phyloP scores from a whole-genome alignment of 1,140 invertebrate species.

The Hermetia illucens region DNA sequence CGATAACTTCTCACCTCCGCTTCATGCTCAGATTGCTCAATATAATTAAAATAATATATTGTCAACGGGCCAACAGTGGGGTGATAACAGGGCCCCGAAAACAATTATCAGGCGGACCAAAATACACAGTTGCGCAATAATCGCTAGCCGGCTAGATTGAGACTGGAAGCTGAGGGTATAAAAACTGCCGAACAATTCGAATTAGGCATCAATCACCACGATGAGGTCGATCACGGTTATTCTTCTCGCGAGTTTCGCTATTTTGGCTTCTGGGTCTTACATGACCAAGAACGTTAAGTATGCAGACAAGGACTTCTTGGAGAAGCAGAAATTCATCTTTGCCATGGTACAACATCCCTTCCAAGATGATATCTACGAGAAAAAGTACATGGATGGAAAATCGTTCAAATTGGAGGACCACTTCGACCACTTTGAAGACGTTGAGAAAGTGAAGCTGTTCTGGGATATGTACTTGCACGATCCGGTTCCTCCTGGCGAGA shows the following conservation, averaged over 20 bases:
- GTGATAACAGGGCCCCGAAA: no score
- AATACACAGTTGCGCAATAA: no score
- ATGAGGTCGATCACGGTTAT: background rate
- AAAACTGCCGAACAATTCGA: no score
- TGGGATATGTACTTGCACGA: constrained; percentile 25
- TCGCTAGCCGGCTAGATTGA: no score
- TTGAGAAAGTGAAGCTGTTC: constrained; percentile 30
- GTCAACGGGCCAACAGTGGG: no score
- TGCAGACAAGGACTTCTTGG: constrained; percentile 32
- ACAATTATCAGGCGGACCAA: no score
- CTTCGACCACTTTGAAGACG: constrained; percentile 26
- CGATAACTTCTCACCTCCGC: no score
- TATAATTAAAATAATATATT: no score
- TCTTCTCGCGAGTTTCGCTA: constrained; percentile 11
- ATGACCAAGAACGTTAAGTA: constrained; percentile 18
- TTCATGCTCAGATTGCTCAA: no score
- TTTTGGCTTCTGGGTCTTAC: constrained; percentile 28
- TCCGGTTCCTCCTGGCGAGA: constrained; percentile 31
- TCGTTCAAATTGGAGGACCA: constrained; percentile 29
- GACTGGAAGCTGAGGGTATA: no score
- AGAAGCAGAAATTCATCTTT: constrained; percentile 33
- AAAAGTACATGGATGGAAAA: constrained; percentile 29
- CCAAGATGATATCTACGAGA: constrained; percentile 28
- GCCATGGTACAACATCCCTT: constrained; percentile 33
- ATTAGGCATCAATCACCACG: no score